Base-by-base conservation (phyloP, 2,888 invertebrate genomes). In the Eupithecia centaureata region DNA sequence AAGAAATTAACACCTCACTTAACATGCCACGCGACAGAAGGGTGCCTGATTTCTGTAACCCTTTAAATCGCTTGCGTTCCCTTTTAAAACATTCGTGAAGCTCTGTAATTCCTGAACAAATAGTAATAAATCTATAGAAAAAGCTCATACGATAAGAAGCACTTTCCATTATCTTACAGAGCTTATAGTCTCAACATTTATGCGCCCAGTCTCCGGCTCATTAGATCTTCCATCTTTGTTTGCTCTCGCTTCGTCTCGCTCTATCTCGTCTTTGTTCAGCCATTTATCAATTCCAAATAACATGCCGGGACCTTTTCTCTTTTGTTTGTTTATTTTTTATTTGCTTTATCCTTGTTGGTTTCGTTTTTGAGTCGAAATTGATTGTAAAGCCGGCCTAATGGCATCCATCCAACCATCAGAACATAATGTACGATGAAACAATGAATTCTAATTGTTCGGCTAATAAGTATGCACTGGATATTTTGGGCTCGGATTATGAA, bases 251-350 rank as follows among this genome's bases (percentile, higher is more conserved):
- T 77, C 77, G 79, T 90, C 86, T 82, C 80, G 71, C 76, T 92
- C 87, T 63, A 82, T 76, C 90, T 82, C 91, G 82, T 87, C 91
- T 90, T 85, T 83, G 89, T 88, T 86, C 87, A 89, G 86, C 90
- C 89, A 93, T 93, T 93, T 93, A 93, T 93, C 93, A 92, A 93
- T 91, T 89, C 93, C 89, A 92, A 93, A 92, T 92, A 93, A 92
- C 92, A 91, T 92, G 88, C 88, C 90, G 89, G 89, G 90, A 83
- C 86, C 88, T 89, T 92, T 91, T 89, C 87, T 87, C 84, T 83
- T 87, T 78, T 87, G 88, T 91, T 90, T 92, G 83, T 92, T 92
- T 91, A 82, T 91, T 91, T 91, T 92, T 91, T 92, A 89, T 90
- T 92, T 90, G 89, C 87, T 82, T 90, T 90, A 90, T 90, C 87